Base-by-base conservation (phyloP, 1,140 invertebrate genomes). In the Listronotus oregonensis region DNA sequence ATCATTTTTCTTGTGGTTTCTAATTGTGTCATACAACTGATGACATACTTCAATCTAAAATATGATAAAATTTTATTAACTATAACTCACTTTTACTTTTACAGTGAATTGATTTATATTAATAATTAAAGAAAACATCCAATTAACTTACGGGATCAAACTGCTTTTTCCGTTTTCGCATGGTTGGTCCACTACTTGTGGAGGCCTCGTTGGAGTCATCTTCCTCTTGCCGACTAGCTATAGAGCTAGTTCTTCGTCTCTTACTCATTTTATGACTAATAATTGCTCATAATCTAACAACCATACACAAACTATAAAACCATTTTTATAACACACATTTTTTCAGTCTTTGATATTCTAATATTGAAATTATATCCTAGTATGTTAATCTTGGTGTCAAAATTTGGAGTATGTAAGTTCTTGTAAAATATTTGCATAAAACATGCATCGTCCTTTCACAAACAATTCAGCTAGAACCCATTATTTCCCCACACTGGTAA, bases 1-100 rank as follows among this genome's bases (percentile, higher is more conserved):
- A 84, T 97, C 94, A 72, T 96, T 93, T 72, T 95, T 95, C 79
- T 96, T 96, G 68, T 92, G 88, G 75, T 91, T 95, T 60, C 95
- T 82, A 59, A 98, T 89, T 8, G 89, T 89, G 72, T 98, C 95
- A 82, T 96, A 97, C 27, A 97, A 79, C 76, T 95, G 93, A 79
- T 97, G 94, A 75, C 93, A 94, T 64, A 94, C 83, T 80, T 96
- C 94, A 71, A 86, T 85, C 87, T 92, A 77, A 12, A 80, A 27
- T n/a, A 27, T 27, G 21, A 27, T 27, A 3, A 27, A 27, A 27
- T 27, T 27, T 27, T 27, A 27, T 27, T 27, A 1, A 27, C 21
- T n/a, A n/a, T n/a, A 27, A 27, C 21, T 27, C 21, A 27, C 21
- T 5, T 5, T 27, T 27, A 37, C 7, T 12, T 37, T 9, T 37